Evolutionary conservation across 2,797 vertebrate species (phyloP), one percentile per base, ranked within the genome.

Genomic region (Helarctos malayanus): DNA sequence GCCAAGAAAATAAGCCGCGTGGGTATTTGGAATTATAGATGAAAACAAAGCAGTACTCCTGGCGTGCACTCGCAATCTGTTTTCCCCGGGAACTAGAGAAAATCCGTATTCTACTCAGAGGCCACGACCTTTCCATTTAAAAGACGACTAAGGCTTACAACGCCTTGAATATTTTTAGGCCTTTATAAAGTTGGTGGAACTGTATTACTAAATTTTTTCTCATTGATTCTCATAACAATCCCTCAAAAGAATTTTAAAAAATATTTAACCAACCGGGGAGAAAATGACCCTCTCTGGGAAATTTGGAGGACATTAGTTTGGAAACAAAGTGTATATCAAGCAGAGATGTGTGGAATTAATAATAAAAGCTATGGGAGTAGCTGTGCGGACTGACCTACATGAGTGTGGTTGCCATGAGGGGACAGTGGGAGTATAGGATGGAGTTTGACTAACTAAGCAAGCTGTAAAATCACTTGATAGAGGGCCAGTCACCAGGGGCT

Each of bases 201-300:
- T 54, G n/a, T 35, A n/a, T 61, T 63, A 87, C 35, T 83, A 71
- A 73, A 80, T 41, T 79, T 29, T 91, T 91, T 54, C n/a, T 96
- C 23, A 61, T 56, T 82, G 16, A 56, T 85, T 73, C 16, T 93
- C 19, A 12, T 68, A 29, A 52, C 45, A 82, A 63, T 82, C 5
- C 3, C 13, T 25, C 5, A 68, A 76, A 83, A 25, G 84, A 89
- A 76, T 68, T 9, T 19, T 68, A 12, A 86, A 52, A 49, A 83
- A 71, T 90, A 7, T 79, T 92, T 96, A 52, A 41, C 21, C 16
- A 83, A 19, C 29, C 29, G 14, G 1, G 6, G 12, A 85, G 56
- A 92, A 97, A 96, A 91, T 69, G 7, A 69, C 8, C 2, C 29
- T 68, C n/a, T 82, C 15, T 85, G 32, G 15, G 25, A 91, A 97